Conservation (phyloP, 2,888 invertebrate species). For the Diarsia mendica region DNA sequence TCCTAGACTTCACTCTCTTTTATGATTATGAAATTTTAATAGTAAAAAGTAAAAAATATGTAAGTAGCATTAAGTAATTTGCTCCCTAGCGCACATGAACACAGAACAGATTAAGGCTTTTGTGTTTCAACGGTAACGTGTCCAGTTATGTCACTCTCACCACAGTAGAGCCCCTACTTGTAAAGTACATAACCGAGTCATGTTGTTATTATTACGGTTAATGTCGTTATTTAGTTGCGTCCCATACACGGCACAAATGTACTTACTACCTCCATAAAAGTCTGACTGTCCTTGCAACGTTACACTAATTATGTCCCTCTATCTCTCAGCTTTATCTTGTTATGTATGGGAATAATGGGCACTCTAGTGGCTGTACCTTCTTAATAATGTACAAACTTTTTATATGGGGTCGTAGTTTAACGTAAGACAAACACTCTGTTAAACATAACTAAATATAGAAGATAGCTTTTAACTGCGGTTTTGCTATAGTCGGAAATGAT, state of each 20-base stretch:
- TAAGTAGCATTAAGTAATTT: constrained; percentile 50
- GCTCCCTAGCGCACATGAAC: not conserved
- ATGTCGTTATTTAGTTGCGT: constrained; percentile 54
- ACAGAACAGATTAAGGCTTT: constrained; percentile 14
- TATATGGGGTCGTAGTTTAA: constrained; percentile 47
- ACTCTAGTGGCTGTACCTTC: constrained; percentile 49
- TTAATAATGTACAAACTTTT: constrained; percentile 58
- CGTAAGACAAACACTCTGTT: constrained; percentile 37
- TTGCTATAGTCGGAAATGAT: not conserved
- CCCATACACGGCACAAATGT: constrained; percentile 47
- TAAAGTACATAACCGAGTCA: constrained; percentile 38
- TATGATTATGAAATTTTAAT: constrained; percentile 77
- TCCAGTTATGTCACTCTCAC: constrained; percentile 29
- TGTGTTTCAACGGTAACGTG: constrained; percentile 28
- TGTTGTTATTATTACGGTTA: constrained; percentile 58
- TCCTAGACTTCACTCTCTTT: constrained; percentile 76
- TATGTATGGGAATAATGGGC: constrained; percentile 61
- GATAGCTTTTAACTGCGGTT: not conserved
- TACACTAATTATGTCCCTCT: constrained; percentile 66
- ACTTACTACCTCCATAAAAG: constrained; percentile 51
- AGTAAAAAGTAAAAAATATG: constrained; percentile 72
- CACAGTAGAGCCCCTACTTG: constrained; percentile 26
- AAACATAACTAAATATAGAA: constrained; percentile 4
- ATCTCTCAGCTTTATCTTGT: constrained; percentile 63
- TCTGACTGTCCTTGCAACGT: constrained; percentile 57